phyloP scores from a whole-genome alignment of 1,140 invertebrate species.

The Nasonia longicornis region DNA sequence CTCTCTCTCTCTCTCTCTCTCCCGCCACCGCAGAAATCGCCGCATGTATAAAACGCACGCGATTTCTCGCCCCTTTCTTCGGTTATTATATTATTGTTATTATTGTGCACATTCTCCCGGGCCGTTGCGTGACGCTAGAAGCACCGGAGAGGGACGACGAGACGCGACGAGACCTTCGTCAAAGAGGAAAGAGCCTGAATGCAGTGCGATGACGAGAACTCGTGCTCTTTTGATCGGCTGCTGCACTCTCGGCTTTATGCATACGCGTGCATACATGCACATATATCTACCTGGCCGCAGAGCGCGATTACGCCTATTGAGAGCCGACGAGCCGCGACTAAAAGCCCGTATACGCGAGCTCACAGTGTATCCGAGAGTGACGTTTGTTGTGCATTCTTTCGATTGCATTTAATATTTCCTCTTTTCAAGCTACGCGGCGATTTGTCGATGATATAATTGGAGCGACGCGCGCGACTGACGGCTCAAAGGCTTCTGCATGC shows the following conservation, averaged over 20 bases:
- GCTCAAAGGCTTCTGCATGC: background rate
- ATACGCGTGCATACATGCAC: background rate
- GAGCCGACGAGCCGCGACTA: conserved; percentile 17
- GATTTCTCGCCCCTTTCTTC: background rate
- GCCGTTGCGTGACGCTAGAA: no score
- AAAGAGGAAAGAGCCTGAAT: background rate
- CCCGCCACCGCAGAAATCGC: conserved; percentile 7
- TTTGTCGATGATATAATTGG: background rate
- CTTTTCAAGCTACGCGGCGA: background rate
- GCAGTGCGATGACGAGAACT: background rate
- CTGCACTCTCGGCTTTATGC: background rate
- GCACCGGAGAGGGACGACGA: background rate
- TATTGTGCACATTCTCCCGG: no score
- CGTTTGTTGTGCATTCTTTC: background rate
- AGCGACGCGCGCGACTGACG: background rate
- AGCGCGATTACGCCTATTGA: conserved; percentile 6
- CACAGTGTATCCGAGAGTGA: background rate
- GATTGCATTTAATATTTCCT: conserved; percentile 10
- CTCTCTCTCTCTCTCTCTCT: no score
- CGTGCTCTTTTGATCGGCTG: background rate
- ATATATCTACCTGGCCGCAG: no score
- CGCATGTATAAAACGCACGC: background rate
- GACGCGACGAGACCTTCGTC: background rate
- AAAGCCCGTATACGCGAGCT: background rate
- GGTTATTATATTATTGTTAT: background rate